Evolutionary conservation across 1,140 invertebrate species (phyloP).

Genomic region (Stegodyphus mimosarum): DNA sequence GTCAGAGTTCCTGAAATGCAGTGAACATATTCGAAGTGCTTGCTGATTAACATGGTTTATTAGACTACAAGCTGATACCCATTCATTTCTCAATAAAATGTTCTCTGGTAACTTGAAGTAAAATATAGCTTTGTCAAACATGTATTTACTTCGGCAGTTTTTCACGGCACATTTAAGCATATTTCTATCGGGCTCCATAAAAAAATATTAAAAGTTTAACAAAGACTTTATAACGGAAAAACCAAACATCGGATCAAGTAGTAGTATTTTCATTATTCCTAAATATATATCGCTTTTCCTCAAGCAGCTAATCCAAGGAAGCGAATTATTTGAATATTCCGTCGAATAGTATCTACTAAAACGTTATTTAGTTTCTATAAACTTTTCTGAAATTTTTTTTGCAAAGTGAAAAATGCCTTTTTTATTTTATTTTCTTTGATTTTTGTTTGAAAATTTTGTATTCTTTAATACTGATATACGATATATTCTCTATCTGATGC

Average conservation of each 20-base stretch:
- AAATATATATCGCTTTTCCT: background rate
- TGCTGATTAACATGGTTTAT: background rate
- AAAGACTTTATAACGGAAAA: background rate
- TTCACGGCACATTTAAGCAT: background rate
- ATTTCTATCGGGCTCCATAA: background rate
- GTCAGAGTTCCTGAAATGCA: background rate
- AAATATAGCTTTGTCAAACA: background rate
- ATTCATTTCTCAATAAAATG: background rate
- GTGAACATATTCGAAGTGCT: background rate
- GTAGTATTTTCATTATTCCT: background rate
- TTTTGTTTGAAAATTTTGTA: no score
- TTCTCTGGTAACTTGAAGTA: background rate
- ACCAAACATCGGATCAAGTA: background rate
- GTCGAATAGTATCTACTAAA: no score
- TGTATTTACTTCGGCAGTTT: background rate
- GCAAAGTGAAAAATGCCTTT: no score
- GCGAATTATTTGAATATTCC: background rate
- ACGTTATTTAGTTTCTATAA: no score
- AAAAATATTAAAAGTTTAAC: background rate
- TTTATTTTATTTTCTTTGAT: no score
- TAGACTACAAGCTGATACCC: background rate
- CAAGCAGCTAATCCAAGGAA: background rate
- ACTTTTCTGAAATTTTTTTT: no score
- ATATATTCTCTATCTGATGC: no score
- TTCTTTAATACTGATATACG: no score